These are phyloP conservation scores for Pituophis catenifer DNA, from an alignment of 2,113 vertebrate species.

Conservation along the genomic window DNA sequence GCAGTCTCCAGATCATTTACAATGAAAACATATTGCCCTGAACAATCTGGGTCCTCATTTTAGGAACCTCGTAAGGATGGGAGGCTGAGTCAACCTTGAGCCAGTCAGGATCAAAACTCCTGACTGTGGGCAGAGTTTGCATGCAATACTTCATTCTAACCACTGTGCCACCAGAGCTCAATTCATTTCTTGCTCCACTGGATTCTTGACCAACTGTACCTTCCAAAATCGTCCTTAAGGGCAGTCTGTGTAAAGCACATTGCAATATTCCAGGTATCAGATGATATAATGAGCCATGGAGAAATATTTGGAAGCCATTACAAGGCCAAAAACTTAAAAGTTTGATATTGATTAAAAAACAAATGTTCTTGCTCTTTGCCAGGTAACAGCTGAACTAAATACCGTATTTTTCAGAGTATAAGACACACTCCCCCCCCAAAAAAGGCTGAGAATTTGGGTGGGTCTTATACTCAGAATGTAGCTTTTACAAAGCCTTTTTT, in stretches of 20 bases:
- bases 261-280: not conserved
- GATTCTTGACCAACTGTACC: not conserved
- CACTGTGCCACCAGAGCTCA: not conserved
- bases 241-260: not conserved
- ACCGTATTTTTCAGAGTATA: too few species aligned
- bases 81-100: not conserved
- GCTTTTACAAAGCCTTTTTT: too few species aligned
- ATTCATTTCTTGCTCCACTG: not conserved
- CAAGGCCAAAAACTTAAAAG: not conserved
- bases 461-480: too few species aligned
- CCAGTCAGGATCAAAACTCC: not conserved
- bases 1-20: not conserved
- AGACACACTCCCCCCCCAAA: too few species aligned
- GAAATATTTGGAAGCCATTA: not conserved
- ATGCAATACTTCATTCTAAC: not conserved
- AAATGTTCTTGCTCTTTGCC: not conserved
- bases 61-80: not conserved
- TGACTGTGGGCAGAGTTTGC: not conserved
- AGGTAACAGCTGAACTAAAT: not conserved
- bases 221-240: not conserved
- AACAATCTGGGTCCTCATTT: not conserved
- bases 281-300: not conserved
- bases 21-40: not conserved
- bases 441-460: too few species aligned
- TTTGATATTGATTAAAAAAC: not conserved